These are phyloP conservation scores for Lithophane semibrunnea DNA, from an alignment of 2,888 invertebrate genomes.

Conservation along the genomic window DNA sequence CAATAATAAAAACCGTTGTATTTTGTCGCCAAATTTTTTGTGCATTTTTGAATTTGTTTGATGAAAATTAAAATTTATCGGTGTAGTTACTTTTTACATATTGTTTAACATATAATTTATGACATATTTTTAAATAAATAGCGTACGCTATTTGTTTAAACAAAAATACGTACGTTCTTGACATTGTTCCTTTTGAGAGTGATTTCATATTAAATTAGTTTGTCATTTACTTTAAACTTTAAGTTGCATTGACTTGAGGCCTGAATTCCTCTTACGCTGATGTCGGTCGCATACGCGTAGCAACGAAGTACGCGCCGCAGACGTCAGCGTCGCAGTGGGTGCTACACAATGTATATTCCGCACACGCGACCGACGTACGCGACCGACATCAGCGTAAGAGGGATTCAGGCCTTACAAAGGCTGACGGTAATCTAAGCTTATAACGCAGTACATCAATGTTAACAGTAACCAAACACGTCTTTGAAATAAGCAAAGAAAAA, in stretches of 20 bases:
- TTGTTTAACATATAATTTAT: not conserved
- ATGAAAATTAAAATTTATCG: slow-evolving; percentile 51
- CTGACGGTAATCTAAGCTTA: not conserved
- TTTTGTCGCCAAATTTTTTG: slow-evolving; percentile 55
- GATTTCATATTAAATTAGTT: not conserved
- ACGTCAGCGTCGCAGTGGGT: too few relatives aligned
- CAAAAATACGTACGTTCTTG: too few relatives aligned
- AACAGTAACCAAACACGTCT: not conserved
- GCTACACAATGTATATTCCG: too few relatives aligned
- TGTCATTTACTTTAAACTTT: too few relatives aligned
- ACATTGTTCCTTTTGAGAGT: not conserved
- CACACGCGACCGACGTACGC: too few relatives aligned
- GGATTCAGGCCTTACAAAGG: not conserved
- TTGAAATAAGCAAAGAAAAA: not conserved
- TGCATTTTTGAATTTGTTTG: slow-evolving; percentile 49
- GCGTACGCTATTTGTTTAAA: too few relatives aligned
- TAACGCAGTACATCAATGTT: not conserved
- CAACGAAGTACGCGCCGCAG: too few relatives aligned
- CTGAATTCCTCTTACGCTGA: too few relatives aligned
- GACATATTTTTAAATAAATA: not conserved
- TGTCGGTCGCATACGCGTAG: too few relatives aligned
- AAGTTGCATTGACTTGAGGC: not conserved
- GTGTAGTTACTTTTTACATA: slow-evolving; percentile 30
- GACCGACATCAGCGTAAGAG: too few relatives aligned
- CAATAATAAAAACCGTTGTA: slow-evolving; percentile 55